These are phyloP conservation scores for Arothron firmamentum DNA, from an alignment of 2,113 vertebrate genomes.

Conservation along the genomic window DNA sequence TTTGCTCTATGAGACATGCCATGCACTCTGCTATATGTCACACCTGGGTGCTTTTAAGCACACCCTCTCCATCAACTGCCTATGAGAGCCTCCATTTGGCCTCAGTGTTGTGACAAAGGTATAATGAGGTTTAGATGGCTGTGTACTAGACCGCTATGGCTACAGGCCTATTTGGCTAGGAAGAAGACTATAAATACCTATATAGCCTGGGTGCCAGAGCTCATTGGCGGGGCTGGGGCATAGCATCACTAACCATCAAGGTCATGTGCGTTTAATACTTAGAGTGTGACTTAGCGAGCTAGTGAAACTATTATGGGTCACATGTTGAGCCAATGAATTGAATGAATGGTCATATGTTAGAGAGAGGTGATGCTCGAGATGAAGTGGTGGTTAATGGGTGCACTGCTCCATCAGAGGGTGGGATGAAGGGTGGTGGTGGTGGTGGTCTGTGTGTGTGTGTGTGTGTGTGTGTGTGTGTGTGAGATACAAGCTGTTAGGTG, in stretches of 20 bases:
- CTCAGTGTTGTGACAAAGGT: slow-evolving; percentile 71
- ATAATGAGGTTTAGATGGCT: slow-evolving; percentile 79
- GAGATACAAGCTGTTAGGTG: slow-evolving; percentile 25
- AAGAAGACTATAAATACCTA: slow-evolving; percentile 73
- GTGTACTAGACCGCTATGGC: slow-evolving; percentile 65
- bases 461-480: not conserved
- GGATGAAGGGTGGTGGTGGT: not conserved
- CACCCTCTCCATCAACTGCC: slow-evolving; percentile 71
- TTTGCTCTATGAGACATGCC: slow-evolving; percentile 57
- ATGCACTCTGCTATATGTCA: slow-evolving; percentile 71
- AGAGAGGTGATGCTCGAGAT: slow-evolving; percentile 36
- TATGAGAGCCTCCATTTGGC: slow-evolving; percentile 77
- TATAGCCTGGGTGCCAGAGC: slow-evolving; percentile 40
- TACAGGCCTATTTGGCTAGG: slow-evolving; percentile 67
- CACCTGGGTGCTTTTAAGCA: slow-evolving; percentile 77
- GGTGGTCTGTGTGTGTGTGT: not conserved
- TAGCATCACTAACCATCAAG: slow-evolving; percentile 65
- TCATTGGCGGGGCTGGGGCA: slow-evolving; percentile 38
- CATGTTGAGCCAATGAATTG: slow-evolving; percentile 45
- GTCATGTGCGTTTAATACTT: slow-evolving; percentile 63
- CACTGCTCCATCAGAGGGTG: slow-evolving; percentile 20
- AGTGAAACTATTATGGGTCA: slow-evolving; percentile 56
- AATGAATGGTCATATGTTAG: slow-evolving; percentile 29
- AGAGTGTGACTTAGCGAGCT: slow-evolving; percentile 61
- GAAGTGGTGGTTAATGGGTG: slow-evolving; percentile 42